Conservation (phyloP, 1,140 invertebrate genomes). For the Papilio glaucus region DNA sequence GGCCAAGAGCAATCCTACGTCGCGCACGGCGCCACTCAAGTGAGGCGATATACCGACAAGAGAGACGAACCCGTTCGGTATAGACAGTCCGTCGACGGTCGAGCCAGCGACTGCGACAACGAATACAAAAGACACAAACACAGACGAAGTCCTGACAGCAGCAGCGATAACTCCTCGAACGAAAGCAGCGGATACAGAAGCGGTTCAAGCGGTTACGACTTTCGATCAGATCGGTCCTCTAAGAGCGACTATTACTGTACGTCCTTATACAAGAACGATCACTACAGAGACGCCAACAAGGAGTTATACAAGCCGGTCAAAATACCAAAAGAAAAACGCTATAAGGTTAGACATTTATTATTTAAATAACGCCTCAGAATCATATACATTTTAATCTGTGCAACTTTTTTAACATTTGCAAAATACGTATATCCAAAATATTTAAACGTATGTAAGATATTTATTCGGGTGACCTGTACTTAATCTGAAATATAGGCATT, state of each 20-base stretch:
- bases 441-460: too few relatives aligned
- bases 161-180: slow-evolving; percentile 73
- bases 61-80: slow-evolving; percentile 66
- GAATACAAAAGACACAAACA: slow-evolving; percentile 69
- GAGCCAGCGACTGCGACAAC: slow-evolving; percentile 55
- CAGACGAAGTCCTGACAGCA: slow-evolving; percentile 71
- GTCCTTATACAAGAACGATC: slow-evolving; percentile 82
- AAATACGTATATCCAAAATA: too few relatives aligned
- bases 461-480: too few relatives aligned
- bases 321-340: slow-evolving; percentile 80
- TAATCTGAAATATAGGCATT: too few relatives aligned
- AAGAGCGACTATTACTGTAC: slow-evolving; percentile 75
- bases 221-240: slow-evolving; percentile 68
- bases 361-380: background rate
- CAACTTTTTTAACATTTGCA: too few relatives aligned
- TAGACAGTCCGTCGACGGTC: slow-evolving; percentile 55
- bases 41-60: slow-evolving; percentile 66
- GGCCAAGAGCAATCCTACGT: slow-evolving; percentile 78
- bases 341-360: slow-evolving; percentile 50
- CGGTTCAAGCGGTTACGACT: slow-evolving; percentile 71
- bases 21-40: slow-evolving; percentile 62
- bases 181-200: slow-evolving; percentile 78
- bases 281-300: slow-evolving; percentile 81
- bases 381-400: too few relatives aligned
- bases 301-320: slow-evolving; percentile 82